Evolutionary conservation across 1,140 invertebrate species (phyloP).

Genomic region (Drosophila santomea): DNA sequence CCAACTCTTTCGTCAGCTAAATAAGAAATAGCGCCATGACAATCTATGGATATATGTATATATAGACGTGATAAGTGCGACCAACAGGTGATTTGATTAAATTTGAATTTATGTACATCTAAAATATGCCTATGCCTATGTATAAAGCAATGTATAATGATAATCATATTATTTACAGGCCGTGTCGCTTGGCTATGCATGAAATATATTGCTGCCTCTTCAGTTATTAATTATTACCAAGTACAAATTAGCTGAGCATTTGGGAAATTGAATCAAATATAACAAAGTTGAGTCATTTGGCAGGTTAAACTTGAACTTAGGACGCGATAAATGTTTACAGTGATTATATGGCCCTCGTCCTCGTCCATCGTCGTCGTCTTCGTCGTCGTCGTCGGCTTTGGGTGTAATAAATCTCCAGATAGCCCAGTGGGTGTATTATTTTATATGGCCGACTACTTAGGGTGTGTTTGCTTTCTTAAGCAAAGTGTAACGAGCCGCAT

Average conservation of each 20-base stretch:
- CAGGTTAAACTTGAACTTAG: slow-evolving; percentile 37
- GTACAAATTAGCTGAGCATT: not conserved
- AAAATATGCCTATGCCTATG: not conserved
- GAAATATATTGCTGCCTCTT: not conserved
- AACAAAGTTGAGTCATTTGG: slow-evolving; percentile 11
- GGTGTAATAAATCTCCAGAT: slow-evolving; percentile 63
- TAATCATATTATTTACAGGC: not conserved
- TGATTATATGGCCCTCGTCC: slow-evolving; percentile 35
- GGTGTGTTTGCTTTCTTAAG: slow-evolving; percentile 26
- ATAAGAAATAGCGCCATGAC: not conserved
- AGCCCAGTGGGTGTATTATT: slow-evolving; percentile 26
- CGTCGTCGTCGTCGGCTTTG: slow-evolving; percentile 10
- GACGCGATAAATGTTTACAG: slow-evolving; percentile 27
- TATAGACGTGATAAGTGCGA: not conserved
- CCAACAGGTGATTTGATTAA: not conserved
- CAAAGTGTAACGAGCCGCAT: slow-evolving; percentile 11
- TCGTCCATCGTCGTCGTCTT: not conserved
- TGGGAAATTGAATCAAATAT: no score
- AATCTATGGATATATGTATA: not conserved
- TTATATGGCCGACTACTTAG: slow-evolving; percentile 43
- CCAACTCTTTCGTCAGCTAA: slow-evolving; percentile 9
- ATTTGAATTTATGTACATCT: no score
- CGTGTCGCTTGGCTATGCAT: not conserved
- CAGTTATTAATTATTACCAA: not conserved
- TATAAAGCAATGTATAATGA: not conserved